phyloP scores from a whole-genome alignment of 2,797 vertebrate genomes.

The Mus minutoides region DNA sequence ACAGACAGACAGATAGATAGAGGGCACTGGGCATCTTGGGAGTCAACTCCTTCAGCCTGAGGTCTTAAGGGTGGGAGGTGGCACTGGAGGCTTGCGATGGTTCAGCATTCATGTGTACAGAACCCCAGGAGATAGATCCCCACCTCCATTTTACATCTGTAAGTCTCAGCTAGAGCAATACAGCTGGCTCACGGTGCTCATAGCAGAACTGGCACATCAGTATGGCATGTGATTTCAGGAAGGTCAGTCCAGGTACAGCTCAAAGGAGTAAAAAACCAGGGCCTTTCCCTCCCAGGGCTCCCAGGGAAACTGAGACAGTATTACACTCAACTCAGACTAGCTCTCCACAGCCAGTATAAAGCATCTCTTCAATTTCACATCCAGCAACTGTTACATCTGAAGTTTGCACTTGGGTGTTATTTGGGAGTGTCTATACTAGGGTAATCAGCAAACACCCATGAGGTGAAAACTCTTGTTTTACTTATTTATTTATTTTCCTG shows the following conservation, averaged over 20 bases:
- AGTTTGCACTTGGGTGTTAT: not conserved
- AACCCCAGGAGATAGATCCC: not conserved
- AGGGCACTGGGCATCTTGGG: not conserved
- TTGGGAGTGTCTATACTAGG: not conserved
- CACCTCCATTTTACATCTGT: fast-evolving
- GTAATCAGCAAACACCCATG: not conserved
- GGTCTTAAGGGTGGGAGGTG: not conserved
- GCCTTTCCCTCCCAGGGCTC: not conserved
- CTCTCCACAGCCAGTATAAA: not conserved
- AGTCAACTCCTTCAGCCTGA: not conserved
- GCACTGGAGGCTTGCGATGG: not conserved
- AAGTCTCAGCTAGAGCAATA: not conserved
- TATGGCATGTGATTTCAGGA: not conserved
- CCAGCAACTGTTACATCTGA: not conserved
- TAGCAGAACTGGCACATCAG: not conserved
- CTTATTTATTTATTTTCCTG: not conserved
- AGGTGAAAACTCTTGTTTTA: not conserved
- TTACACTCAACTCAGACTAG: not conserved
- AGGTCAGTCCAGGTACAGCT: not conserved
- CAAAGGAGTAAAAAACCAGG: not conserved
- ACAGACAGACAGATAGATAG: no score
- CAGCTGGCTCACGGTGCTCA: not conserved
- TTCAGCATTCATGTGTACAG: fast-evolving
- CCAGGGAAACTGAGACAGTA: not conserved
- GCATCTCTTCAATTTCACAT: not conserved